Conservation (phyloP, 2,888 invertebrate genomes). For the Gisinianus flammeolus region DNA sequence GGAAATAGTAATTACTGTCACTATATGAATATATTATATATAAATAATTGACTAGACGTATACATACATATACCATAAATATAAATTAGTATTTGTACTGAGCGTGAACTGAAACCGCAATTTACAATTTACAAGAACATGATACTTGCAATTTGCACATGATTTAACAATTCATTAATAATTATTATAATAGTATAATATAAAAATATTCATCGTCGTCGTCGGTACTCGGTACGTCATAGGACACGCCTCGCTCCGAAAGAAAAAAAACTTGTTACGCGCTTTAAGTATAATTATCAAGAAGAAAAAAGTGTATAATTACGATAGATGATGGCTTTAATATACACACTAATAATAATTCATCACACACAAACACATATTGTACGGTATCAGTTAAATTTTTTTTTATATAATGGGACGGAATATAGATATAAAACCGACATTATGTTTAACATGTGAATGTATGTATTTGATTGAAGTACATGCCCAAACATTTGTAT, state of each 20-base stretch:
- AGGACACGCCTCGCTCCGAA: background rate
- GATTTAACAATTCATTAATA: background rate
- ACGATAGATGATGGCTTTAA: background rate
- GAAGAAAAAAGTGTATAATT: background rate
- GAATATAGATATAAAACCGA: no score
- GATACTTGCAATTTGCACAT: background rate
- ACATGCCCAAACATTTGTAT: no score
- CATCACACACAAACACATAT: background rate
- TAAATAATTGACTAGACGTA: background rate
- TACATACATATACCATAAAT: background rate
- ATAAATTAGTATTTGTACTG: conserved; percentile 4
- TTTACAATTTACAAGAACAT: background rate
- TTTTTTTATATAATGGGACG: no score
- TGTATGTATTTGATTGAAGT: no score
- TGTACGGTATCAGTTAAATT: background rate
- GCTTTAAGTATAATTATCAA: background rate
- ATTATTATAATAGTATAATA: background rate
- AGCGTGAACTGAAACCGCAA: background rate
- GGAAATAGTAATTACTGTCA: background rate
- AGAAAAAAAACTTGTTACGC: background rate
- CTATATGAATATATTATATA: background rate
- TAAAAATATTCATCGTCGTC: background rate
- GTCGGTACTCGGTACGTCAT: background rate
- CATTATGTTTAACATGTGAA: no score
- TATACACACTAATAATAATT: background rate